Evolutionary conservation across 1,140 invertebrate species (phyloP), one percentile per base, ranked within the genome.

Genomic region (Trichonephila clavipes): DNA sequence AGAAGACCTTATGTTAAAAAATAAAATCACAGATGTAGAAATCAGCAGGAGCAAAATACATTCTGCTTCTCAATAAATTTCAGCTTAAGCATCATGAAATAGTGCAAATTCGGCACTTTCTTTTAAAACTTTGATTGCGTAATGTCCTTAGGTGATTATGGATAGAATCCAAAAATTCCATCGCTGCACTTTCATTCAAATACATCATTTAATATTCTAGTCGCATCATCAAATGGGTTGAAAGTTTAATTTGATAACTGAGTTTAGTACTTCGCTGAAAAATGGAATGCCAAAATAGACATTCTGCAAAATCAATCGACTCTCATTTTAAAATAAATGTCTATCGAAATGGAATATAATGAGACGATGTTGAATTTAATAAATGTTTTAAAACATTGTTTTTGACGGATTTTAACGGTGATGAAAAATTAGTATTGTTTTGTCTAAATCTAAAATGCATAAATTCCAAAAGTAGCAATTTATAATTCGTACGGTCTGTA

Each of bases 201-300:
- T 24, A 18, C 28, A 77, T 77, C 34, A 28, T 77, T 77, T 77
- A 34, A 77, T 77, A 77, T 77, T 77, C 69, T 34, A 28, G 14
- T 28, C 69, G 14, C 69, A 16, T 77, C 69, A 12, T 28, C 69
- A 77, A 72, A 77, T 77, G 69, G 69, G 69, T 6, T 40, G 69
- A 77, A 77, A 77, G 28, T 77, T 77, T 34, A 77, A 77, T 77
- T 77, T 72, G 69, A 72, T 72, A 72, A 72, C 69, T 72, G 69
- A 72, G 8, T 72, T 72, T 24, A 34, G 8, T 18, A 12, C 16
- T 77, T 28, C 69, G 69, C 6, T 40, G 69, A 77, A 40, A 77
- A 77, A 77, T 77, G 69, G 14, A 40, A 4, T 77, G 69, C 34
- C 24, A 28, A 77, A 24, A 34, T 34, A 77, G 24, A 28, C 28